phyloP scores from a whole-genome alignment of 2,113 vertebrate genomes.

The Rhinopomastus cyanomelas region DNA sequence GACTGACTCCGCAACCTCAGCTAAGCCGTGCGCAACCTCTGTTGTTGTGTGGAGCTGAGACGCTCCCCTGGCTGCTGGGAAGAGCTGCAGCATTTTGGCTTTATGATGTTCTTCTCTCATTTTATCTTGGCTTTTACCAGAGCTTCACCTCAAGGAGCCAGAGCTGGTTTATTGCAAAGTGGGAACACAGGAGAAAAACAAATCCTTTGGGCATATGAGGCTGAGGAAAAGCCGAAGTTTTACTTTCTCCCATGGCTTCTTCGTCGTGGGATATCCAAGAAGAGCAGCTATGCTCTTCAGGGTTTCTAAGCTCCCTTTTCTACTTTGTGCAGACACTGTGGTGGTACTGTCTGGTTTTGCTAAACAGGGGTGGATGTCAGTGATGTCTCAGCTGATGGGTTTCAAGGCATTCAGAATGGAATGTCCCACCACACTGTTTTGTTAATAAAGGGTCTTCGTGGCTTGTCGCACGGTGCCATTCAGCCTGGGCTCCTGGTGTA shows the following conservation, averaged over 20 bases:
- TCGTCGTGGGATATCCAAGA: neutral
- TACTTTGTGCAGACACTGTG: neutral
- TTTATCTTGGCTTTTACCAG: neutral
- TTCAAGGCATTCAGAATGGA: too few species aligned
- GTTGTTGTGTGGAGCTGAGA: neutral
- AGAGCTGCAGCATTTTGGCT: neutral
- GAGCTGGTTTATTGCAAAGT: neutral
- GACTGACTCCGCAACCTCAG: neutral
- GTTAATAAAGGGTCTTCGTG: neutral
- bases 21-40: neutral
- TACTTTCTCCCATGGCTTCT: neutral
- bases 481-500: neutral
- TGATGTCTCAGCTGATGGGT: accelerated
- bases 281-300: neutral
- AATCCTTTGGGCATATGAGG: neutral
- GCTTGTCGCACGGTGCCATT: neutral
- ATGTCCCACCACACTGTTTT: neutral
- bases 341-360: neutral
- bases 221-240: neutral
- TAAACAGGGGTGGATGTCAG: neutral
- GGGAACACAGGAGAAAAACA: neutral
- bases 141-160: neutral
- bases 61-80: neutral
- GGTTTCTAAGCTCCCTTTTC: neutral
- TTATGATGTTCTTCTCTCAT: neutral